Evolutionary conservation across 2,113 vertebrate genomes (phyloP).

Genomic region (Orycteropus afer): DNA sequence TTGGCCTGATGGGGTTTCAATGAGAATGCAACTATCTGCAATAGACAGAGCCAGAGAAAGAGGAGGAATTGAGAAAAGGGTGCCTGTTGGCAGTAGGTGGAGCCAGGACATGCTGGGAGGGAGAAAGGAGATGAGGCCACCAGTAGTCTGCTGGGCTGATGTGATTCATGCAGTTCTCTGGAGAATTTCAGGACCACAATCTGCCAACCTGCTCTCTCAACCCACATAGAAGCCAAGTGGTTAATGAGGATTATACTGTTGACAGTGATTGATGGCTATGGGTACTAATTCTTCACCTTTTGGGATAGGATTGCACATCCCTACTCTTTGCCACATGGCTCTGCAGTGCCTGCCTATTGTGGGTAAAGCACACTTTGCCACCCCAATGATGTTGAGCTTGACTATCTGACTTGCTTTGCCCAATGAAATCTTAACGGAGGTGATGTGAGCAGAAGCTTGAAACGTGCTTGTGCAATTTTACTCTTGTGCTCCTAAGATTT

Average conservation of each 20-base stretch:
- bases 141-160: not conserved
- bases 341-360: not conserved
- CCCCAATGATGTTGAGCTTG: not conserved
- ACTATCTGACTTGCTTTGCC: not conserved
- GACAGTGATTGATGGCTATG: not conserved
- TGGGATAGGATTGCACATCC: not conserved
- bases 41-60: not conserved
- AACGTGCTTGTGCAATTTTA: not conserved
- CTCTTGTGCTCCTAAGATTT: not conserved
- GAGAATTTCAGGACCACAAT: not conserved
- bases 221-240: not conserved
- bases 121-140: not conserved
- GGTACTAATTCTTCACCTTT: not conserved
- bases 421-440: not conserved
- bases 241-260: not conserved
- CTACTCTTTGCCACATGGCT: not conserved
- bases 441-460: not conserved
- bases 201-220: not conserved
- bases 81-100: not conserved
- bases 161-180: not conserved
- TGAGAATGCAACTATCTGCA: not conserved
- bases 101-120: not conserved
- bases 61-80: not conserved
- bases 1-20: not conserved
- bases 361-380: not conserved